Conservation (phyloP, 2,113 vertebrate species). For the Corydoras sp. region DNA sequence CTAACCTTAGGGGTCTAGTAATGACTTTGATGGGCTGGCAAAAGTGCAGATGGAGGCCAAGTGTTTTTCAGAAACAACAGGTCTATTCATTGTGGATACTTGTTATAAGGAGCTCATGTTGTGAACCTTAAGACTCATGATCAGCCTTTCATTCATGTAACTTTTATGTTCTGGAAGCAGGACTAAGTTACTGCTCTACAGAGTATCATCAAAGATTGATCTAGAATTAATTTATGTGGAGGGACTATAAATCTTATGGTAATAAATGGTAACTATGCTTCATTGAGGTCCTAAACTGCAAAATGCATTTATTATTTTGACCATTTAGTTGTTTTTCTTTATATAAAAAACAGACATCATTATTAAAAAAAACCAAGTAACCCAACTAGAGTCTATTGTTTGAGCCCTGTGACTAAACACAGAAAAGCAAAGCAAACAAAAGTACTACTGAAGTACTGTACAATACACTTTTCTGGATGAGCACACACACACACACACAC, state of each 20-base stretch:
- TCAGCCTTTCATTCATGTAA: conserved; percentile 14
- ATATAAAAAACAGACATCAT: too few species aligned
- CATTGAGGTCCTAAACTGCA: too few species aligned
- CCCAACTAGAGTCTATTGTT: too few species aligned
- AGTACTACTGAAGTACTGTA: neutral
- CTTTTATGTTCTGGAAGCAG: conserved; percentile 20
- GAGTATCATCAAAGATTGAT: conserved; percentile 5
- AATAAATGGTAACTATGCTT: too few species aligned
- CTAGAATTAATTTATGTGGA: neutral
- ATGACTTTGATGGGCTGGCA: conserved; percentile 31
- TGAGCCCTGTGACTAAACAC: neutral
- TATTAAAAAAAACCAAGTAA: too few species aligned
- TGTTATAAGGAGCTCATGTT: conserved; percentile 35
- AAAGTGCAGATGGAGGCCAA: conserved; percentile 34
- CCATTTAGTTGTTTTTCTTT: too few species aligned
- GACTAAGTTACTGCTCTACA: conserved; percentile 3
- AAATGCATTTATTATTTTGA: too few species aligned
- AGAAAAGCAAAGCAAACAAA: too few species aligned
- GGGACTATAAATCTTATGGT: neutral
- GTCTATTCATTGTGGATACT: conserved; percentile 30
- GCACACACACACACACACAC: conserved; percentile 39
- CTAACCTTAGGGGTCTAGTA: conserved; percentile 21
- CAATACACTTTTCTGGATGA: conserved; percentile 14
- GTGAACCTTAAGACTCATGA: conserved; percentile 17
- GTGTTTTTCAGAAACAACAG: conserved; percentile 48